Evolutionary conservation across 2,888 invertebrate genomes (phyloP).

Genomic region (Agonum fuliginosum): DNA sequence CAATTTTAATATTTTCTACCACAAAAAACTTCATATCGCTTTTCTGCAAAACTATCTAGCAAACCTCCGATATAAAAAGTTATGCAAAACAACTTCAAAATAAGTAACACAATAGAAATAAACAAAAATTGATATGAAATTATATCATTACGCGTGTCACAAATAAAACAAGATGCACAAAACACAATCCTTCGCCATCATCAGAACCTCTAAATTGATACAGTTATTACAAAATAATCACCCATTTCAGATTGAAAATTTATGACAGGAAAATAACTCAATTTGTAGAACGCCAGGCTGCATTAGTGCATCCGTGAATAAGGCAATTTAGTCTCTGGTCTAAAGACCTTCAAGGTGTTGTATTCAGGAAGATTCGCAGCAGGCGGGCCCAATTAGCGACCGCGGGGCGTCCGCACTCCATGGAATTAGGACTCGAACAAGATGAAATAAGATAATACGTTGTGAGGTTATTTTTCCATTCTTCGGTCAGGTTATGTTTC

Average conservation of each 20-base stretch:
- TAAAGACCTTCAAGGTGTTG: neutral
- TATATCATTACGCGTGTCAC: neutral
- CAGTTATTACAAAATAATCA: constrained; percentile 24
- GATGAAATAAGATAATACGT: neutral
- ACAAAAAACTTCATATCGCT: no score
- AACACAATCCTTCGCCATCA: neutral
- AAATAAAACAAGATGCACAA: neutral
- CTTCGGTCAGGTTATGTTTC: no score
- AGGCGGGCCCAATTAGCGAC: constrained; percentile 2
- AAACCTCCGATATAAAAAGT: no score
- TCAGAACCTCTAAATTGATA: constrained; percentile 1
- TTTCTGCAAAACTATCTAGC: no score
- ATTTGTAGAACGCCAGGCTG: neutral
- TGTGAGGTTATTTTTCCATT: neutral
- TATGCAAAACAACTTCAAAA: no score
- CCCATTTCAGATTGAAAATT: neutral
- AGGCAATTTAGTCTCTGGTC: neutral
- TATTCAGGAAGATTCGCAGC: neutral
- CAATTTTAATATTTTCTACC: no score
- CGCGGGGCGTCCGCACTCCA: neutral
- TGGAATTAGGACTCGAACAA: neutral
- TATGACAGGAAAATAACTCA: constrained; percentile 19
- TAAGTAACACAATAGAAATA: no score
- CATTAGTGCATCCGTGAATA: neutral
- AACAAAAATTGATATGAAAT: neutral